phyloP scores from a whole-genome alignment of 2,113 vertebrate genomes.

The Notechis scutatus region DNA sequence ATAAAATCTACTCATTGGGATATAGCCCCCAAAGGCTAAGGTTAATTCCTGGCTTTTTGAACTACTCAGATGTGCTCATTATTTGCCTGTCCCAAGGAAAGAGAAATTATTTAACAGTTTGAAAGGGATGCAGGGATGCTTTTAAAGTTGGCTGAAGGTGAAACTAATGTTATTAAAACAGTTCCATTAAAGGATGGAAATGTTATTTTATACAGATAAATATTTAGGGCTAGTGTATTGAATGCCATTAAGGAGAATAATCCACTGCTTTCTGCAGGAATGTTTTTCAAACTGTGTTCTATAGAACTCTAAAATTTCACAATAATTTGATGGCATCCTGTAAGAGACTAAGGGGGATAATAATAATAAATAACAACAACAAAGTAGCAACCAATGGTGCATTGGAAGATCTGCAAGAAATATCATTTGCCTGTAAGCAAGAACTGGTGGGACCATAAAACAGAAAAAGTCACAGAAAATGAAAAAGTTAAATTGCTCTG shows the following conservation, averaged over 20 bases:
- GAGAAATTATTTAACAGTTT: not conserved
- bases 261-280: not conserved
- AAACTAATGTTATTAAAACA: not conserved
- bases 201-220: not conserved
- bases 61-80: not conserved
- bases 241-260: not conserved
- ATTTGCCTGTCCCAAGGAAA: not conserved
- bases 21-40: not conserved
- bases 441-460: too few relatives aligned
- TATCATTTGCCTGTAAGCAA: too few relatives aligned
- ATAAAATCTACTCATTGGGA: not conserved
- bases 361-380: too few relatives aligned
- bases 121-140: not conserved
- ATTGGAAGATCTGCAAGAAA: too few relatives aligned
- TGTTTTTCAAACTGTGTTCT: not conserved
- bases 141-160: not conserved
- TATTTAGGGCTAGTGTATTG: not conserved
- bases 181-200: not conserved
- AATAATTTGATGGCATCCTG: not conserved
- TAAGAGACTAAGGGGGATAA: not conserved
- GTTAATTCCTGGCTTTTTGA: not conserved
- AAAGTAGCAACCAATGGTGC: too few relatives aligned
- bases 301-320: not conserved
- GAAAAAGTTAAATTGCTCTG: too few relatives aligned
- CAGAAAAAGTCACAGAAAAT: too few relatives aligned